A percentile compares a stretch with the other conserved stretches of the same genome.
phyloP scores from a whole-genome alignment of 2,888 invertebrate species.

The Drosophila borealis region DNA sequence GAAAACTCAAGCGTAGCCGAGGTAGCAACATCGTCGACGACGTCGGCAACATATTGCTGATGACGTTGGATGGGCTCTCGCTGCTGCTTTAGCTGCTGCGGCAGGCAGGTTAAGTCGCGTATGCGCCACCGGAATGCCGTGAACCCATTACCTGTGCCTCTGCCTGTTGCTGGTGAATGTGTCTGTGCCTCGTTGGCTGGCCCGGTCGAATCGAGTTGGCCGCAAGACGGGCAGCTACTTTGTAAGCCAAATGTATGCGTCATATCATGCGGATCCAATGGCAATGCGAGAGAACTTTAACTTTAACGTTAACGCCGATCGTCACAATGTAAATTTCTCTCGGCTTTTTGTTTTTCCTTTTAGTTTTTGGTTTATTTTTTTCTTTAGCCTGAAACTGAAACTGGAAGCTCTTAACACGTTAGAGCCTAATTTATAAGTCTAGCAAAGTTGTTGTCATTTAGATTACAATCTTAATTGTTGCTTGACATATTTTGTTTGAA shows the following conservation, averaged over 20 bases:
- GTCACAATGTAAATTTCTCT: conserved; percentile 46
- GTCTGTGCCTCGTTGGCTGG: conserved; percentile 52
- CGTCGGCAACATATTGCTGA: conserved; percentile 70
- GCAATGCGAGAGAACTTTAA: conserved; percentile 44
- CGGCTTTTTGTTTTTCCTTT: background rate
- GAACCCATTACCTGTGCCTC: conserved; percentile 72
- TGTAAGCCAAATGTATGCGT: conserved; percentile 76
- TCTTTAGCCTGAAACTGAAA: conserved; percentile 17
- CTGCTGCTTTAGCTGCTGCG: conserved; percentile 14
- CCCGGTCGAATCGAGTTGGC: background rate
- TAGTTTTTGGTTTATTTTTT: background rate
- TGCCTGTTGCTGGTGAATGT: conserved; percentile 18
- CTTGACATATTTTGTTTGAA: background rate
- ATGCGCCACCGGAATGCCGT: conserved; percentile 80
- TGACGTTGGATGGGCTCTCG: conserved; percentile 57
- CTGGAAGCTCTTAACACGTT: conserved; percentile 34
- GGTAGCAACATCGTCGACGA: conserved; percentile 74
- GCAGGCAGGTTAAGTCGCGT: conserved; percentile 64
- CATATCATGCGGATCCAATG: conserved; percentile 56
- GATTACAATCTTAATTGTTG: conserved; percentile 32
- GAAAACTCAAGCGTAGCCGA: conserved; percentile 80
- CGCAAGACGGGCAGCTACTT: conserved; percentile 42
- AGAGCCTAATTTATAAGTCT: conserved; percentile 22
- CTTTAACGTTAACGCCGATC: conserved; percentile 31
- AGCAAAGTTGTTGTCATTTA: conserved; percentile 7